Evolutionary conservation across 2,888 invertebrate species (phyloP).

Genomic region (Drosophila kuntzei): DNA sequence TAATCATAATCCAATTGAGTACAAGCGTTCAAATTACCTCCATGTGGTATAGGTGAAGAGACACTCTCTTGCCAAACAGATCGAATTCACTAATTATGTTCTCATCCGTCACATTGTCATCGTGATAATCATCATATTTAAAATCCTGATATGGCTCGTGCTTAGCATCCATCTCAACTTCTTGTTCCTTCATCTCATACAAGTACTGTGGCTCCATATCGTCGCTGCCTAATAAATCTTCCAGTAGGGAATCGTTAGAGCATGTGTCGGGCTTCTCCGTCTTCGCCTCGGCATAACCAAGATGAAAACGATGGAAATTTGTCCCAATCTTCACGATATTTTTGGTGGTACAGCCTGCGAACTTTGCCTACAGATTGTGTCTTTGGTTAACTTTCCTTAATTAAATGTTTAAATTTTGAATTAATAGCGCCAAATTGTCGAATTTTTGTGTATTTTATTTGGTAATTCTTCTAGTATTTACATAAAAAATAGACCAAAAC

Average conservation of each 20-base stretch:
- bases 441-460: too few species aligned
- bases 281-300: constrained; percentile 46
- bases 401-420: too few species aligned
- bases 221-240: constrained; percentile 58
- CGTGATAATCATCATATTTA: constrained; percentile 36
- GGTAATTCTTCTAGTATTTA: too few species aligned
- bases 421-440: too few species aligned
- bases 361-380: constrained; percentile 42
- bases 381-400: constrained; percentile 5
- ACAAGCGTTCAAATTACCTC: constrained; percentile 32
- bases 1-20: background rate
- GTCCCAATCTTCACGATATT: constrained; percentile 69
- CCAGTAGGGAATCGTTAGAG: constrained; percentile 69
- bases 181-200: too few species aligned
- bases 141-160: too few species aligned
- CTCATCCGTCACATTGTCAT: constrained; percentile 43
- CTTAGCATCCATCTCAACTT: too few species aligned
- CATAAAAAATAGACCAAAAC: too few species aligned
- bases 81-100: constrained; percentile 66
- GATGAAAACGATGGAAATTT: constrained; percentile 49
- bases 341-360: constrained; percentile 68
- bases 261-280: constrained; percentile 38
- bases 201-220: too few species aligned
- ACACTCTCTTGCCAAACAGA: too few species aligned
- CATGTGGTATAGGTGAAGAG: constrained; percentile 74